Evolutionary conservation across 2,888 invertebrate genomes (phyloP).

Genomic region (Sthenelais limicola): DNA sequence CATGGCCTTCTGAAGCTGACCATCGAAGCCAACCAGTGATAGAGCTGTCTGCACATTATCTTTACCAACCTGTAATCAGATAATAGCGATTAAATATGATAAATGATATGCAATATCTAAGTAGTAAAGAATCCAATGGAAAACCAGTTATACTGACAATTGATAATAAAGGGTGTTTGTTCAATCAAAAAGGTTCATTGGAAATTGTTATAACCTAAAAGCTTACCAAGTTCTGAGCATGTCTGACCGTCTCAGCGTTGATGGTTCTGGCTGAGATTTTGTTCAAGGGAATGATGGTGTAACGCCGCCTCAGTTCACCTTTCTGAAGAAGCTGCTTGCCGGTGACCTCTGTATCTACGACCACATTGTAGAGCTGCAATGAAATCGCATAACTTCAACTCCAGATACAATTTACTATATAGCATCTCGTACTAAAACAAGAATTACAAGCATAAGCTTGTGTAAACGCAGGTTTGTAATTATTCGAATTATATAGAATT

Average conservation of each 20-base stretch:
- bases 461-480: too few relatives aligned
- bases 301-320: constrained; percentile 84
- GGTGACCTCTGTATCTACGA: constrained; percentile 89
- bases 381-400: constrained; percentile 13
- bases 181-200: constrained; percentile 23
- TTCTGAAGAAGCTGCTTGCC: constrained; percentile 86
- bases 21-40: constrained; percentile 82
- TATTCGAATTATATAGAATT: too few relatives aligned
- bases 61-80: constrained; percentile 78
- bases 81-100: too few relatives aligned
- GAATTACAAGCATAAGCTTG: too few relatives aligned
- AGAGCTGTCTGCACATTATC: constrained; percentile 88
- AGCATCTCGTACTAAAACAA: too few relatives aligned
- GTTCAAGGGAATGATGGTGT: constrained; percentile 92
- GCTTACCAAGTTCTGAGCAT: constrained; percentile 75
- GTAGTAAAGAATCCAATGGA: too few relatives aligned
- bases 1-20: constrained; percentile 83
- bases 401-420: too few relatives aligned
- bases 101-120: too few relatives aligned
- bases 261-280: constrained; percentile 83
- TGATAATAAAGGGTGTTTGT: too few relatives aligned
- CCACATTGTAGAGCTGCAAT: constrained; percentile 92
- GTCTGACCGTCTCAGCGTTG: constrained; percentile 76
- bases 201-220: neutral
- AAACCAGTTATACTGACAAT: too few relatives aligned